Percentiles rank a stretch among this genome's conserved stretches.
phyloP scores from a whole-genome alignment of 2,113 vertebrate genomes.

The Ameiurus melas region DNA sequence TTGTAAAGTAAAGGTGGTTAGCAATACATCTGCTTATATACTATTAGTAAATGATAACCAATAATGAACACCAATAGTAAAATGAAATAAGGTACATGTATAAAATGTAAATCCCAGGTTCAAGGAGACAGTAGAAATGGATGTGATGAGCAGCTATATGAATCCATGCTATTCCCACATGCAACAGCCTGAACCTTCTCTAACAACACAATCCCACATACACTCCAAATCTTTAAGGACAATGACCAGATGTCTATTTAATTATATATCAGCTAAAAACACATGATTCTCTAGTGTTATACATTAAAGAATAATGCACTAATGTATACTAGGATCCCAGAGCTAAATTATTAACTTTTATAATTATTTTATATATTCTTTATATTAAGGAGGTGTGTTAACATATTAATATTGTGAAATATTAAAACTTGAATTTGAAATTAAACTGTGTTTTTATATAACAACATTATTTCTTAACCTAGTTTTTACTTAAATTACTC shows the following conservation, averaged over 20 bases:
- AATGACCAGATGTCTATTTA: not conserved
- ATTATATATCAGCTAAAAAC: not conserved
- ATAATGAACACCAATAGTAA: not conserved
- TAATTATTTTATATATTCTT: not conserved
- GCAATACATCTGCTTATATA: not conserved
- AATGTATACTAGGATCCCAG: not conserved
- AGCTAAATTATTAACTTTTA: not conserved
- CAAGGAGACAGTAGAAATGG: not conserved
- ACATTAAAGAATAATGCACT: not conserved
- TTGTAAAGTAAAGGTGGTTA: not conserved
- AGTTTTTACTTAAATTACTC: not conserved
- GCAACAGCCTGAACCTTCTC: not conserved
- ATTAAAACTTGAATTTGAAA: not conserved
- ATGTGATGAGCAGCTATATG: not conserved
- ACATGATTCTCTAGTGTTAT: not conserved
- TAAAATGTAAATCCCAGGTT: not conserved
- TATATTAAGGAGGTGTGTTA: not conserved
- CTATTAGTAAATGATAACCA: not conserved
- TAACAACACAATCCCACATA: not conserved
- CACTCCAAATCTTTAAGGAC: not conserved
- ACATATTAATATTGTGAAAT: not conserved
- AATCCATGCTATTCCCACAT: not conserved
- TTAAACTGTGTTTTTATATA: not conserved
- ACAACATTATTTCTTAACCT: not conserved
- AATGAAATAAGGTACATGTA: not conserved